Conservation (phyloP, 2,797 vertebrate genomes). For the Lagodon rhomboides region DNA sequence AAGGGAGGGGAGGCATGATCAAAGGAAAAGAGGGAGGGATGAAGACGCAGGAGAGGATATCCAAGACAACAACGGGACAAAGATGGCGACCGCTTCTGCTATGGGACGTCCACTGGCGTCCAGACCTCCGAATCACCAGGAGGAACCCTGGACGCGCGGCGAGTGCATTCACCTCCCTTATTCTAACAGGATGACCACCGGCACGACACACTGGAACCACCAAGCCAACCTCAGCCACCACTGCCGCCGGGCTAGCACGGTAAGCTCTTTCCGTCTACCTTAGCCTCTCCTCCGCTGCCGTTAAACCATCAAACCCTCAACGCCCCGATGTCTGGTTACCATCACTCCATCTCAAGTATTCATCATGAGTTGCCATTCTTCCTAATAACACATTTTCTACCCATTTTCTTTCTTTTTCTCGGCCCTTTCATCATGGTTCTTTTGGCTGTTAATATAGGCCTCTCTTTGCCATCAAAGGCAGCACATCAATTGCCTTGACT, state of each 20-base stretch:
- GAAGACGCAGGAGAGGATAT: constrained; percentile 81
- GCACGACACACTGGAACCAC: constrained; percentile 64
- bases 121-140: constrained; percentile 53
- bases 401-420: constrained; percentile 75
- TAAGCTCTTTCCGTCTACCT: constrained; percentile 78
- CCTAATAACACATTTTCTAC: constrained; percentile 75
- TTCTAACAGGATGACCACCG: constrained; percentile 67
- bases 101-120: constrained; percentile 76
- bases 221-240: constrained; percentile 66
- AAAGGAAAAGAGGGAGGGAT: constrained; percentile 81
- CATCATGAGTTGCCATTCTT: constrained; percentile 70
- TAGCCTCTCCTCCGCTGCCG: constrained; percentile 61
- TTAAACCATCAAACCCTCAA: constrained; percentile 67
- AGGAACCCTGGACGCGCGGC: constrained; percentile 39
- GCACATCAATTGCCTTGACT: constrained; percentile 88
- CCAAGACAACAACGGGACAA: constrained; percentile 86
- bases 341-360: constrained; percentile 69
- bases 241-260: constrained; percentile 74
- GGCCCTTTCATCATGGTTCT: constrained; percentile 81
- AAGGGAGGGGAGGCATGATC: constrained; percentile 79
- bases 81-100: constrained; percentile 82
- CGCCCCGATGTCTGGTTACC: constrained; percentile 69
- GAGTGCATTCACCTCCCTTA: constrained; percentile 20
- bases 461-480: constrained; percentile 85
- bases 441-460: constrained; percentile 82